Percentiles rank a stretch among this genome's conserved stretches.
phyloP scores from a whole-genome alignment of 1,140 invertebrate species.

The Rhagoletis pomonella region DNA sequence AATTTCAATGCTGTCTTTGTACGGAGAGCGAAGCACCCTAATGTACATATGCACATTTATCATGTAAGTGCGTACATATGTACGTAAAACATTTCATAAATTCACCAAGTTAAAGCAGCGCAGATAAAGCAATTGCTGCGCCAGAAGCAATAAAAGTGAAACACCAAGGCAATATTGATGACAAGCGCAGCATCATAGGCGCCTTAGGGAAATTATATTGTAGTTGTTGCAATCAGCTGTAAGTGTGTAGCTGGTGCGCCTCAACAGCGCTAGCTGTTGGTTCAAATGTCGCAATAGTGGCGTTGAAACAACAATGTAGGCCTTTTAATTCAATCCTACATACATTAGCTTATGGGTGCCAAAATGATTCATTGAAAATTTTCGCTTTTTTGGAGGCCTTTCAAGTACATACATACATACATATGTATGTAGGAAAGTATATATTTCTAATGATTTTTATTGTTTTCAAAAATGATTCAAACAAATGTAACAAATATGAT shows the following conservation, averaged over 20 bases:
- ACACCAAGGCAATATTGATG: background rate
- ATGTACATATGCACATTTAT: too few relatives aligned
- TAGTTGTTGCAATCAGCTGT: slow-evolving; percentile 5
- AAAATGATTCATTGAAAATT: too few relatives aligned
- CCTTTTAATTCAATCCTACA: background rate
- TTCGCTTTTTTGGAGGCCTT: too few relatives aligned
- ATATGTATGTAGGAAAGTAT: too few relatives aligned
- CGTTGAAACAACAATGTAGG: background rate
- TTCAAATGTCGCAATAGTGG: background rate
- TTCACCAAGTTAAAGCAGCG: background rate
- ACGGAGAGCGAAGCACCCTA: too few relatives aligned
- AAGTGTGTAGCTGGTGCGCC: background rate
- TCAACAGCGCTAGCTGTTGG: background rate
- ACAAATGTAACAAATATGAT: background rate
- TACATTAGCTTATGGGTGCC: too few relatives aligned
- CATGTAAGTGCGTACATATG: background rate
- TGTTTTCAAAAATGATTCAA: background rate
- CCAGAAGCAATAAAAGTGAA: slow-evolving; percentile 7
- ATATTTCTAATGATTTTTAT: background rate
- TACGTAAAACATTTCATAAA: background rate
- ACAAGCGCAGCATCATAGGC: background rate
- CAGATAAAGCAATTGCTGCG: background rate
- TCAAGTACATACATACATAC: too few relatives aligned
- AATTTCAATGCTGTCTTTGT: too few relatives aligned
- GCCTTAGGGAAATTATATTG: background rate